phyloP scores from a whole-genome alignment of 2,888 invertebrate species.

The Charanyca ferruginea region DNA sequence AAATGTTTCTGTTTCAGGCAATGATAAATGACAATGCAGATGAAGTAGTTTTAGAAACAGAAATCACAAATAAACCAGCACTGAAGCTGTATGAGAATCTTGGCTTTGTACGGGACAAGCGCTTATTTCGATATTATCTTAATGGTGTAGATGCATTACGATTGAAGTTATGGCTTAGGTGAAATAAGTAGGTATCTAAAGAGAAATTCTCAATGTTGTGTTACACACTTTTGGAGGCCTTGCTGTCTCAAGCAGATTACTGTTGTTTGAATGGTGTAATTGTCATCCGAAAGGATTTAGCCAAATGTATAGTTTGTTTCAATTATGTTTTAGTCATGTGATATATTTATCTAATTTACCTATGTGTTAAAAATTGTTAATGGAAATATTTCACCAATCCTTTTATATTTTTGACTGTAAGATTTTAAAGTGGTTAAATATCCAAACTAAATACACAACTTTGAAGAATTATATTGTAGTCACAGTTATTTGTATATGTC shows the following conservation, averaged over 20 bases:
- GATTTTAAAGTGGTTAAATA: constrained; percentile 84
- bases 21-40: constrained; percentile 99
- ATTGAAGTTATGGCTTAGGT: constrained; percentile 98
- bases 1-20: no score
- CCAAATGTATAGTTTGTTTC: constrained; percentile 90
- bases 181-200: constrained; percentile 91
- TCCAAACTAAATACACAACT: constrained; percentile 88
- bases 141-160: constrained; percentile 99
- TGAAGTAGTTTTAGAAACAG: constrained; percentile 99
- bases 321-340: constrained; percentile 87
- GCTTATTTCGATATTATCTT: constrained; percentile 99
- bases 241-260: constrained; percentile 75
- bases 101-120: constrained; percentile 99
- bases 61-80: constrained; percentile 99
- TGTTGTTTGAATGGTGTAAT: constrained; percentile 81
- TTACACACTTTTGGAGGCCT: constrained; percentile 78
- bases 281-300: constrained; percentile 86
- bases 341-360: constrained; percentile 89
- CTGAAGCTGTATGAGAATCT: constrained; percentile 98
- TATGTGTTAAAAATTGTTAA: constrained; percentile 88
- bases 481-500: constrained; percentile 72
- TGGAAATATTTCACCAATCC: constrained; percentile 81
- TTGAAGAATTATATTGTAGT: constrained; percentile 82
- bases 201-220: constrained; percentile 89
- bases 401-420: constrained; percentile 85